A percentile compares a stretch with the other conserved stretches of the same genome.
phyloP scores from a whole-genome alignment of 1,140 invertebrate genomes.

The Radopholus similis region DNA sequence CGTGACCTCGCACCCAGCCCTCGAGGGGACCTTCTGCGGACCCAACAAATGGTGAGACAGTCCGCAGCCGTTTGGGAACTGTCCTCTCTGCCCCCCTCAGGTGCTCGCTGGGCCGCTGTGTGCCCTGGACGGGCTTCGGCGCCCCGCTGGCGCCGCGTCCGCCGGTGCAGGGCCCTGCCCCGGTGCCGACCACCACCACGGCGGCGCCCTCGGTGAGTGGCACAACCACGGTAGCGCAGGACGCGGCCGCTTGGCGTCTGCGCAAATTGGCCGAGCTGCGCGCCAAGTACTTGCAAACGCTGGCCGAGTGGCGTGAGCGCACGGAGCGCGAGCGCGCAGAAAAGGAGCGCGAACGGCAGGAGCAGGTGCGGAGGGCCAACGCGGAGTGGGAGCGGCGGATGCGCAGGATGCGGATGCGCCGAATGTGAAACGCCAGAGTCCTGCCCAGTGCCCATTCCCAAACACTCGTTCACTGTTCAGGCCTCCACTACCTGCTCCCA shows the following conservation, averaged over 20 bases:
- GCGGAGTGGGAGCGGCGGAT: too few species aligned
- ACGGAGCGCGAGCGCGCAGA: slow-evolving; percentile 6
- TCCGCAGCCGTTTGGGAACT: slow-evolving; percentile 1
- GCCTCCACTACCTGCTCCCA: too few species aligned
- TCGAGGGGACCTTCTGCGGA: slow-evolving; percentile 59
- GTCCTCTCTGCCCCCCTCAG: neutral
- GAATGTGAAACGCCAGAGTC: too few species aligned
- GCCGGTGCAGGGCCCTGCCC: neutral
- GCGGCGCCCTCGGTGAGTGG: neutral
- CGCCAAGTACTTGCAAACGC: slow-evolving; percentile 22
- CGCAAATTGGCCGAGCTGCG: slow-evolving; percentile 12
- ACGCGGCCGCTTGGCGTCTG: slow-evolving; percentile 10
- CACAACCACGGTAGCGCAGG: slow-evolving; percentile 7
- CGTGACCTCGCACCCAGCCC: slow-evolving; percentile 57
- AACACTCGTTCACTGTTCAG: too few species aligned
- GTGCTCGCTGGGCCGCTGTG: slow-evolving; percentile 48
- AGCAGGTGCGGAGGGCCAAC: too few species aligned
- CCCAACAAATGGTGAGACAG: slow-evolving; percentile 53
- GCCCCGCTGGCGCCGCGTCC: slow-evolving; percentile 29
- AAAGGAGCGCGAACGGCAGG: too few species aligned
- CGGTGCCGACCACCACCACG: neutral
- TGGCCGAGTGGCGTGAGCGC: slow-evolving; percentile 10
- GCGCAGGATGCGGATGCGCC: too few species aligned
- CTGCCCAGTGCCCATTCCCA: too few species aligned
- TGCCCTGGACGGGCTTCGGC: slow-evolving; percentile 49